Base-by-base conservation (phyloP, 2,113 vertebrate genomes). In the Pyrgilauda ruficollis region DNA sequence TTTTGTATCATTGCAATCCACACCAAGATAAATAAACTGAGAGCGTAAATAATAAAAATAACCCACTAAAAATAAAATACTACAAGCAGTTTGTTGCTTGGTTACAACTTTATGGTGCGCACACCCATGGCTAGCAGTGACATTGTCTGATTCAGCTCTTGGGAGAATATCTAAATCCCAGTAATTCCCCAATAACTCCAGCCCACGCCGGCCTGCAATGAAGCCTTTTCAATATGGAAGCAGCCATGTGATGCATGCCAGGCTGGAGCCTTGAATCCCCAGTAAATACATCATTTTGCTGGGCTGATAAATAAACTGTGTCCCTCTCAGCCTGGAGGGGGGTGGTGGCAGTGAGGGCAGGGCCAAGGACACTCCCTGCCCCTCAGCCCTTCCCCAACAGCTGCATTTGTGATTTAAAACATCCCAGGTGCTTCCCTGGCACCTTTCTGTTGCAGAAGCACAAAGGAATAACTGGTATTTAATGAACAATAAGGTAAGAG, bases 181-280 rank as follows among this genome's bases (percentile, higher is more conserved):
- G 44, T 1, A 33, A 80, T 30, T 72, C 78, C n/a, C 30, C 77
- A 41, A 11, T 3, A 58, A 47, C 2, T 17, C 47, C 78, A 87
- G 37, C 22, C 64, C 23, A n/a, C 17, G 8, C 9, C 67, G 61
- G 56, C 35, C 37, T 61, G 31, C 76, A 80, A 2, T 4, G 70
- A 3, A 43, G 44, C 0, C 3, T n/a, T 61, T 43, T 43, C 11
- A 26, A 11, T 59, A 6, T 0, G 50, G 39, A 1, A 6, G 15
- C 4, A 37, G 79, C 26, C 18, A 0, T 3, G 13, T 2, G 20
- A n/a, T 1, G 16, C 3, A 8, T 41, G 59, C 67, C 52, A 77
- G 43, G 37, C n/a, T 26, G 61, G 16, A 92, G 79, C 82, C 67
- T 39, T n/a, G 72, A 20, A 37, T 62, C 76, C 31, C 56, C 7